Evolutionary conservation across 2,797 vertebrate species (phyloP), one percentile per base, ranked within the genome.

Genomic region (Heterohyrax brucei): DNA sequence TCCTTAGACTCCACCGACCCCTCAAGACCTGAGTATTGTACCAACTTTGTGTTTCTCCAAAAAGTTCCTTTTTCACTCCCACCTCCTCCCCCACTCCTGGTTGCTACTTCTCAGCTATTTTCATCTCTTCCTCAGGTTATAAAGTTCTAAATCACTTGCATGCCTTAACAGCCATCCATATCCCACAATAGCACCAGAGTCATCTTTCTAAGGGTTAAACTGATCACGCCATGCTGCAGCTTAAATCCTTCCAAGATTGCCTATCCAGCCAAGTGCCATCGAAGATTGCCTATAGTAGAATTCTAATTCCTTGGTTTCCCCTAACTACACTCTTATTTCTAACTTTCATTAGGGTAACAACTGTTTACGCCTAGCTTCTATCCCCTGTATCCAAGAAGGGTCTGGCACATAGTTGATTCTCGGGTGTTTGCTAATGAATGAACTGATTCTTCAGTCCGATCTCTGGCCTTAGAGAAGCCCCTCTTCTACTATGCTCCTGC

Each of bases 121-220:
- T 53, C 44, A 56, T 77, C 9, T 91, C 75, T 95, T 70, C 22
- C 72, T 66, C 82, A 3, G 30, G 44, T 88, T 48, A 78, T 68
- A 12, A 39, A 12, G 24, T 89, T 50, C 89, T 50, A 87, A 46
- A 53, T 70, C 88, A 89, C 28, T 93, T 93, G 94, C 19, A 48
- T 10, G 66, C 81, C n/a, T 87, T 75, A 78, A 26, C 18, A 78
- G 87, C 24, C 77, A 84, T 80, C 28, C 24, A 77, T 76, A 86
- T 93, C 82, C 75, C 75, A 66, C 30, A 92, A 16, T 24, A 30
- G 26, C 56, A 81, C 48, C 50, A 81, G 85, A 68, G 87, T 28
- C 44, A 89, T 46, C 83, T 78, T 85, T 21, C 68, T 64, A 94
- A 79, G 46, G 68, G 76, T 85, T 79, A 93, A 92, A 44, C 0